These are phyloP conservation scores for Eristalis tenax DNA, from an alignment of 2,888 invertebrate genomes.

Conservation along the genomic window DNA sequence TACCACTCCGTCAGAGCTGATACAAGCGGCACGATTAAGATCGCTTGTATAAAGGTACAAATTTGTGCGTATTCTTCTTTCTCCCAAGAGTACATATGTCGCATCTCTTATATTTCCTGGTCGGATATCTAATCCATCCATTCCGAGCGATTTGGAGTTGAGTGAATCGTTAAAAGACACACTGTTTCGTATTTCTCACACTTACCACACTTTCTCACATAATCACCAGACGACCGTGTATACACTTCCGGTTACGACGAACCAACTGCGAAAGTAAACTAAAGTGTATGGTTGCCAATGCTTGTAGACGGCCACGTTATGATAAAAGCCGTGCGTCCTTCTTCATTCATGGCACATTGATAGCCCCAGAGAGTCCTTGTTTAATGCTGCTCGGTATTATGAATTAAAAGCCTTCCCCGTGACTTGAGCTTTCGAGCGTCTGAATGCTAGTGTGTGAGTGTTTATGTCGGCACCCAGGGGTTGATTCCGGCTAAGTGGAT, in stretches of 20 bases:
- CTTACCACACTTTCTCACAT: background rate
- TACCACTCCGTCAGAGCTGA: too few species aligned
- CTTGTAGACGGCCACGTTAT: background rate
- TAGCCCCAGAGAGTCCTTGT: background rate
- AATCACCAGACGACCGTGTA: background rate
- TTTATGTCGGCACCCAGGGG: background rate
- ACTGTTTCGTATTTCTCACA: background rate
- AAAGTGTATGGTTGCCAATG: background rate
- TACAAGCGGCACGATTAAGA: too few species aligned
- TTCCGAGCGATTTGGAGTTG: background rate
- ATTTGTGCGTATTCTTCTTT: too few species aligned
- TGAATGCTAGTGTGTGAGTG: background rate
- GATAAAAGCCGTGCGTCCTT: background rate
- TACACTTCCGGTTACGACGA: background rate
- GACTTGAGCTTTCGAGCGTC: background rate
- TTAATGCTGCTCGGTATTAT: background rate
- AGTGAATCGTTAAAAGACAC: background rate
- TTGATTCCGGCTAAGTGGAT: background rate
- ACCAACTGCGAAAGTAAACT: background rate
- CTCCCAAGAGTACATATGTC: background rate
- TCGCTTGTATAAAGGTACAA: too few species aligned
- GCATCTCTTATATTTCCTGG: background rate
- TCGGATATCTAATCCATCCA: background rate
- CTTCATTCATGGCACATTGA: background rate
- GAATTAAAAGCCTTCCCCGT: background rate